These are phyloP conservation scores for Acyrthosiphon pisum DNA, from an alignment of 1,140 invertebrate genomes.

Conservation along the genomic window DNA sequence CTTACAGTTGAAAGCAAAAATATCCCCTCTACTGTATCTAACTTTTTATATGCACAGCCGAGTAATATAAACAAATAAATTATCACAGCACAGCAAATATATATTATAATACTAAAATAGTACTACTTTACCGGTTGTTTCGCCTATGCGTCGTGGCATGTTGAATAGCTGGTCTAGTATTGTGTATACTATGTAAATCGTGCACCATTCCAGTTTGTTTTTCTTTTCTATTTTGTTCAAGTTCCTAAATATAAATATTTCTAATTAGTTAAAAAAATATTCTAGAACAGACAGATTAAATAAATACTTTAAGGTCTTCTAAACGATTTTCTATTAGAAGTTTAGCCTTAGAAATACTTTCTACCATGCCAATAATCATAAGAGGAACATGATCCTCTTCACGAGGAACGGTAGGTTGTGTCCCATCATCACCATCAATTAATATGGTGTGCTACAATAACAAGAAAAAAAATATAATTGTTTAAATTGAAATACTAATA, in stretches of 20 bases:
- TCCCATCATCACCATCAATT: constrained; percentile 97
- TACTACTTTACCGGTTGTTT: constrained; percentile 60
- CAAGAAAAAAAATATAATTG: neutral
- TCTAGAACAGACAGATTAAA: neutral
- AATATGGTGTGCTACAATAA: constrained; percentile 80
- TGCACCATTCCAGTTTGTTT: constrained; percentile 82
- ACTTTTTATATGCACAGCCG: no score
- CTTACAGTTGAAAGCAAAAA: neutral
- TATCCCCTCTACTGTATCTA: no score
- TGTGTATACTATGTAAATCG: constrained; percentile 77
- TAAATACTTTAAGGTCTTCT: constrained; percentile 81
- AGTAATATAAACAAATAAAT: no score
- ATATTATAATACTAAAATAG: no score
- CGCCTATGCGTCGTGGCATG: constrained; percentile 72
- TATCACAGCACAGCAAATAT: no score
- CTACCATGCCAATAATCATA: constrained; percentile 96
- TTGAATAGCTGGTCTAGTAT: constrained; percentile 63
- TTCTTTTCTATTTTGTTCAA: constrained; percentile 91
- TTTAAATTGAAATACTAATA: neutral
- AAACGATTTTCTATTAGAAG: constrained; percentile 75
- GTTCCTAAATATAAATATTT: constrained; percentile 73
- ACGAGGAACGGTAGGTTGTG: constrained; percentile 84
- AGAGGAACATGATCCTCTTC: constrained; percentile 96
- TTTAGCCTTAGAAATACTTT: constrained; percentile 94
- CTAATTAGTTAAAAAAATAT: neutral